Percentiles rank a stretch among this genome's conserved stretches.
Conservation (phyloP, 35 echinoderm and acorn worm genomes). For the Diadema setosum region DNA sequence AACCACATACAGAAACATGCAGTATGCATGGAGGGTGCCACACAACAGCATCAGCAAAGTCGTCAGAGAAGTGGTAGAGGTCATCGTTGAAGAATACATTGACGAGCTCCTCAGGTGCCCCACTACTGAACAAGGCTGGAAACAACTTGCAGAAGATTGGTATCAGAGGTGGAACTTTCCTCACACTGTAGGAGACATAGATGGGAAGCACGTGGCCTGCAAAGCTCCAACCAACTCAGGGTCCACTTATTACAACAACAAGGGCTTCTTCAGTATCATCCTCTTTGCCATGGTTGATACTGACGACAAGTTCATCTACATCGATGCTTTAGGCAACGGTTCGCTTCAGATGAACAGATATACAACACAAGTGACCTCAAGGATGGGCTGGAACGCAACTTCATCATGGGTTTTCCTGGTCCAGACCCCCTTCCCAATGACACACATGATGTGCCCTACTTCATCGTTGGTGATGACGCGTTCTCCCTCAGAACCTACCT, state of each 20-base stretch:
- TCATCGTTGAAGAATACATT: conserved; percentile 40
- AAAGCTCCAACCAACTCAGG: conserved; percentile 1
- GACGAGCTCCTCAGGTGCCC: conserved; percentile 40
- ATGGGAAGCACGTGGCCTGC: conserved; percentile 69
- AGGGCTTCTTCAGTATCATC: conserved; percentile 12
- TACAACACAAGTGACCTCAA: conserved; percentile 38
- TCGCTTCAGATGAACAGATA: no score
- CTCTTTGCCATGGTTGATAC: conserved; percentile 28
- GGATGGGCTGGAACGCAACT: conserved; percentile 12
- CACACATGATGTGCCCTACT: conserved; percentile 56
- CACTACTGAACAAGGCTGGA: background rate
- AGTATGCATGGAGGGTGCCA: conserved; percentile 28
- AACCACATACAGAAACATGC: conserved; percentile 40
- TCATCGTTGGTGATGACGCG: background rate
- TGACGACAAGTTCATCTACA: conserved; percentile 25
- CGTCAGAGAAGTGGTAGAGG: conserved; percentile 37
- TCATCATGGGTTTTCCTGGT: conserved; percentile 22
- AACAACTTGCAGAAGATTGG: background rate
- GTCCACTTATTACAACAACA: conserved; percentile 15
- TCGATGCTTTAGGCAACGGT: background rate
- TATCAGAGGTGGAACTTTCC: conserved; percentile 67
- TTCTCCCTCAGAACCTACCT: background rate
- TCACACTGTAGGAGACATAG: conserved; percentile 45
- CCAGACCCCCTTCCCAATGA: conserved; percentile 24
- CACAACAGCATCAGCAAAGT: conserved; percentile 29